Evolutionary conservation across 2,113 vertebrate genomes (phyloP), one percentile per base, ranked within the genome.

Genomic region (Chaenocephalus aceratus): DNA sequence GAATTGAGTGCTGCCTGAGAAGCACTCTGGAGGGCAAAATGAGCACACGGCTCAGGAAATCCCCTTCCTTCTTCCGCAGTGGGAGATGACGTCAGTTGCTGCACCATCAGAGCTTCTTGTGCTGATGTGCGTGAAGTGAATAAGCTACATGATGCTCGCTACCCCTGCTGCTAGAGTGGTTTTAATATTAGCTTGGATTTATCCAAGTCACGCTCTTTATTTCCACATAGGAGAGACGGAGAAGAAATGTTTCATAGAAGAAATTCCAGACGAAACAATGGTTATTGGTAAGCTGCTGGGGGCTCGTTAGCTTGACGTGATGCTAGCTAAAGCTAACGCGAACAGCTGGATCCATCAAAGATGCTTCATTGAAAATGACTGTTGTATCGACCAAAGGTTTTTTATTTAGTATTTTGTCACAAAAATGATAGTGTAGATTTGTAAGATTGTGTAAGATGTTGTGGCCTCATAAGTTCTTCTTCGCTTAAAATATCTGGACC

Each of bases 221-320:
- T 98, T 98, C 79, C 97, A 98, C 85, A 97, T 98, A 18, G 96
- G 96, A 14, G 97, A 98, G 93, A 98, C 96, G 2, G 97, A 98
- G 93, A 98, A 97, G 70, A 97, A 97, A 67, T 98, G 97, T 75
- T 98, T 98, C 91, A 98, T 97, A 74, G 97, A 97, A 84, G 97
- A 98, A 75, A 97, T 98, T 61, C 97, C 97, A 0, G 97, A 98
- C 75, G 97, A 98, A 90, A 98, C 97, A 69, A 98, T 98, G 97
- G 97, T 98, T 10, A 97, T 97, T 70, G 97, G 97, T 97, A 84
- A 94, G 96, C 36, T 34, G 16, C 45, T 44, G 34, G 48, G 30
- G 1, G 67, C 15, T 30, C 1, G 18, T 67, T 77, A 77, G 75
- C 79, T 52, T 62, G n/a, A 6, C n/a, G 45, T 13, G 16, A 41